These are phyloP conservation scores for Pedetes capensis DNA, from an alignment of 2,113 vertebrate species.

Conservation along the genomic window DNA sequence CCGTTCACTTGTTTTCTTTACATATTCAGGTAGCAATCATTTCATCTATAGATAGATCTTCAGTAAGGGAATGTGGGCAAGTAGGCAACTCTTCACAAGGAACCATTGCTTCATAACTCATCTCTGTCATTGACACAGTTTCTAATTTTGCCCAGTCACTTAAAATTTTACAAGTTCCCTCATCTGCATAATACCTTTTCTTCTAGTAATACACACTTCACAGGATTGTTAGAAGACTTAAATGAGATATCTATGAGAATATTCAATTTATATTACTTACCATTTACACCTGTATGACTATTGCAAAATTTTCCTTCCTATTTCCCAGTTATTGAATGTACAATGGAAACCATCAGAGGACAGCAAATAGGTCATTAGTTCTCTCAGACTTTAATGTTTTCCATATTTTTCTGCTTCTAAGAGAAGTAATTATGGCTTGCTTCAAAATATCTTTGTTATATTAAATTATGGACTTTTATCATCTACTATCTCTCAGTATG, in stretches of 20 bases:
- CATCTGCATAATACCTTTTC: no score
- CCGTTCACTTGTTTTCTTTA: background rate
- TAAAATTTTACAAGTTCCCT: background rate
- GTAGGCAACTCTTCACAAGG: background rate
- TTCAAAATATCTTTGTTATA: background rate
- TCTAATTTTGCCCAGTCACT: background rate
- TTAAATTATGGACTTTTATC: background rate
- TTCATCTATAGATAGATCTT: background rate
- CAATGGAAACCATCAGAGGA: background rate
- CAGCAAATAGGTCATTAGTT: background rate
- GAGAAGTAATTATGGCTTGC: background rate
- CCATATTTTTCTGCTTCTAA: background rate
- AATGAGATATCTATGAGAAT: background rate
- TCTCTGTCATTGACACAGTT: background rate
- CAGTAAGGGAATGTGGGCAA: background rate
- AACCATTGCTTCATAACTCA: background rate
- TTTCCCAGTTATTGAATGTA: background rate
- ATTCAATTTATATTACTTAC: background rate
- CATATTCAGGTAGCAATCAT: background rate
- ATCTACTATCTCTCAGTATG: no score
- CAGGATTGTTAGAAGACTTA: background rate
- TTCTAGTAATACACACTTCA: background rate
- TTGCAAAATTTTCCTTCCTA: background rate
- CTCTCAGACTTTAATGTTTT: background rate
- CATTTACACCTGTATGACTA: background rate